Conservation (phyloP, 2,113 vertebrate species). For the Bujurquina vittata region DNA sequence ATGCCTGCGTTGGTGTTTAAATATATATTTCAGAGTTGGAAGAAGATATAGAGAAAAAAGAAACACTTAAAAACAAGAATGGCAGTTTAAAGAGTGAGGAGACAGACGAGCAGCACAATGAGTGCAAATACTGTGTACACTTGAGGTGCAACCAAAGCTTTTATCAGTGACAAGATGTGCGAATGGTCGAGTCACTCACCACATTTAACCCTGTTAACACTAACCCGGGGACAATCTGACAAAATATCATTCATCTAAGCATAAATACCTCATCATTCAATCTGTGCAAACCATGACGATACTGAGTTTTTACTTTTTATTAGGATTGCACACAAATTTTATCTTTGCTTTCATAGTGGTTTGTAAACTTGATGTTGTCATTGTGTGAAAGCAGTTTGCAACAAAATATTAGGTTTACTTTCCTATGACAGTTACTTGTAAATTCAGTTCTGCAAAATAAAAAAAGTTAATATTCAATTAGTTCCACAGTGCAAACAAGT, state of each 20-base stretch:
- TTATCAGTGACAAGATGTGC: background rate
- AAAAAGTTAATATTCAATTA: background rate
- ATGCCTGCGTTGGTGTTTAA: background rate
- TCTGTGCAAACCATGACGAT: background rate
- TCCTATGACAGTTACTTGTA: background rate
- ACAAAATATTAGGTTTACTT: background rate
- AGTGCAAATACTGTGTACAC: background rate
- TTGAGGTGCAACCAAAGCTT: background rate
- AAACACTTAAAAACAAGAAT: background rate
- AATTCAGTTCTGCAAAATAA: background rate
- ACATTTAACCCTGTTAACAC: background rate
- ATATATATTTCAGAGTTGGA: background rate
- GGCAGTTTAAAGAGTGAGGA: background rate
- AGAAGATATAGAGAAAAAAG: background rate
- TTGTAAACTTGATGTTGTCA: background rate
- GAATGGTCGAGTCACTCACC: background rate
- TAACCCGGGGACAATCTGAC: background rate
- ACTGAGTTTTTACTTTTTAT: background rate
- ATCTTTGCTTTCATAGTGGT: background rate
- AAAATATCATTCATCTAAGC: background rate
- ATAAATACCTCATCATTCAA: background rate
- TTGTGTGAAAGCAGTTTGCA: background rate
- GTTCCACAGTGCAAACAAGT: background rate
- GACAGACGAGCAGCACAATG: too few relatives aligned
- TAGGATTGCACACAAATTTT: background rate